phyloP scores from a whole-genome alignment of 2,113 vertebrate species.

The Trichechus manatus region DNA sequence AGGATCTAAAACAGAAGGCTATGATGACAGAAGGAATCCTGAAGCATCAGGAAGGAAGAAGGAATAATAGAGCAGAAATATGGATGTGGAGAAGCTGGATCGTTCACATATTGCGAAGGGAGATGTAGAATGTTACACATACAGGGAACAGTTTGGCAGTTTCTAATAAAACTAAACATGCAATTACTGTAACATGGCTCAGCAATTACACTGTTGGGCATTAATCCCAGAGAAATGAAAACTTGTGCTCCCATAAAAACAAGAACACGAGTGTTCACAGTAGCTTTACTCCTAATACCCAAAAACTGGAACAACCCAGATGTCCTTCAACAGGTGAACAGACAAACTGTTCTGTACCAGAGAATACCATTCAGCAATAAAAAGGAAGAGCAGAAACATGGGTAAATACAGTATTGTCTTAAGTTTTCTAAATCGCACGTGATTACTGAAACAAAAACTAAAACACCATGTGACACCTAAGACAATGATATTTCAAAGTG shows the following conservation, averaged over 20 bases:
- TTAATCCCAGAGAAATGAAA: constrained; percentile 44
- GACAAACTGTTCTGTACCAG: neutral
- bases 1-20: constrained; percentile 2
- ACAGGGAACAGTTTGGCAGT: constrained; percentile 9
- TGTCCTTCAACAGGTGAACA: neutral
- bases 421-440: too few relatives aligned
- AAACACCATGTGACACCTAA: too few relatives aligned
- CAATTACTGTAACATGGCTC: neutral
- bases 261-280: neutral
- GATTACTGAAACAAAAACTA: too few relatives aligned
- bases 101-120: neutral
- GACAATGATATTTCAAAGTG: too few relatives aligned
- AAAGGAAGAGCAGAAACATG: neutral
- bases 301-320: neutral
- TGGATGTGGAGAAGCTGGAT: neutral
- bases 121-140: neutral
- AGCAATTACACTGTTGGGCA: neutral
- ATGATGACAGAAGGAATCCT: constrained; percentile 29
- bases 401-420: too few relatives aligned
- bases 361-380: constrained; percentile 8
- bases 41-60: neutral
- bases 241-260: constrained; percentile 41
- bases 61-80: constrained; percentile 23
- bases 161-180: constrained; percentile 62
- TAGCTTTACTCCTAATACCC: constrained; percentile 1